phyloP scores from a whole-genome alignment of 2,797 vertebrate genomes.

The Danio kyathit region DNA sequence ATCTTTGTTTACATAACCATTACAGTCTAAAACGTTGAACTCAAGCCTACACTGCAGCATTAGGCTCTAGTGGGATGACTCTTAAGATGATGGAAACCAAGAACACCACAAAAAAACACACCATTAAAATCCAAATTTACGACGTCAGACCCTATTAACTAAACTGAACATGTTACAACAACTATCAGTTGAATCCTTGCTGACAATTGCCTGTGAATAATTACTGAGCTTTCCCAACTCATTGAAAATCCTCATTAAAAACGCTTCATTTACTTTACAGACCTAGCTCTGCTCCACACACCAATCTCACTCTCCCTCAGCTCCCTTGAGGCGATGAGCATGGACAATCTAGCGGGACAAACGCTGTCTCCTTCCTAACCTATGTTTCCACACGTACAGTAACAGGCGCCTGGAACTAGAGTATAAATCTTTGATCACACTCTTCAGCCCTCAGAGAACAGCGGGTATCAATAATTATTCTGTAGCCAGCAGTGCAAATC shows the following conservation, averaged over 20 bases:
- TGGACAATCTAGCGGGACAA: constrained; percentile 4
- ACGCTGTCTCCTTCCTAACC: not conserved
- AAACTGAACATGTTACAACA: not conserved
- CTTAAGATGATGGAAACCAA: not conserved
- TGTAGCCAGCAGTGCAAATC: constrained; percentile 16
- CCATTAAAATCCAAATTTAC: not conserved
- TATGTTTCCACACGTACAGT: not conserved
- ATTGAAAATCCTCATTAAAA: not conserved
- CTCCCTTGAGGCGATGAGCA: not conserved
- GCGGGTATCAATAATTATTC: constrained; percentile 29
- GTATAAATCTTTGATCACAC: constrained; percentile 31
- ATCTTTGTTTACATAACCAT: constrained; percentile 44
- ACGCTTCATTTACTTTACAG: not conserved
- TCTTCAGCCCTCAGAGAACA: constrained; percentile 3
- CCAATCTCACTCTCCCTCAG: not conserved
- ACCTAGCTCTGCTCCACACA: not conserved
- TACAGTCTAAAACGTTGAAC: constrained; percentile 13
- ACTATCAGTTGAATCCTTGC: not conserved
- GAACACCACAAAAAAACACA: not conserved
- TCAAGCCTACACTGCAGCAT: constrained; percentile 13
- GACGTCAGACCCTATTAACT: constrained; percentile 6
- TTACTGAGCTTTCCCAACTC: not conserved
- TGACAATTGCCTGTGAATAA: not conserved
- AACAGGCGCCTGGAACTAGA: not conserved
- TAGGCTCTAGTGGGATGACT: not conserved